A percentile compares a stretch with the other conserved stretches of the same genome.
phyloP scores from a whole-genome alignment of 2,797 vertebrate species.

The Clarias pachynema region DNA sequence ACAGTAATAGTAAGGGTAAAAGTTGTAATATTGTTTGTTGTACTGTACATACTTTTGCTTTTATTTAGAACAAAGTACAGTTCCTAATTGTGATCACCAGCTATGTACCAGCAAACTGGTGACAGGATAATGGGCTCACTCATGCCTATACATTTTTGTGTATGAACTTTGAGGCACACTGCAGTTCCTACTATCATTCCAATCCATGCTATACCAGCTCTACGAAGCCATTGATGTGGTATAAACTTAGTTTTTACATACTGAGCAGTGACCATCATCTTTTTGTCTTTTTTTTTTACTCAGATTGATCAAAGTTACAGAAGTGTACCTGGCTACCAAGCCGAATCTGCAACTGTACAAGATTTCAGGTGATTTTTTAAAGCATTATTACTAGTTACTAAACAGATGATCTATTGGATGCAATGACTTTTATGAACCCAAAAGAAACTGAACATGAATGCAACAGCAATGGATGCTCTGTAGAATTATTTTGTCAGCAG shows the following conservation, averaged over 20 bases:
- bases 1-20: too few relatives aligned
- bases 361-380: conserved; percentile 16
- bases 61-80: background rate
- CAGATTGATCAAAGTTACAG: conserved; percentile 39
- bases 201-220: too few relatives aligned
- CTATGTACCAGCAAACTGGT: too few relatives aligned
- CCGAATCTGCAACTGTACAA: conserved; percentile 6
- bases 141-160: too few relatives aligned
- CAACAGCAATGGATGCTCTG: background rate
- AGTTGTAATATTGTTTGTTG: too few relatives aligned
- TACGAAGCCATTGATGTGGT: background rate
- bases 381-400: too few relatives aligned
- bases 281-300: background rate
- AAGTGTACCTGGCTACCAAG: background rate
- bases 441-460: background rate
- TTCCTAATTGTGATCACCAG: too few relatives aligned
- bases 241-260: background rate
- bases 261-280: background rate
- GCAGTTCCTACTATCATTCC: too few relatives aligned
- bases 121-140: too few relatives aligned
- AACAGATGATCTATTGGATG: background rate
- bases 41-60: background rate
- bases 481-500: background rate
- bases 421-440: background rate
- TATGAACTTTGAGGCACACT: too few relatives aligned